These are phyloP conservation scores for Clivina fossor DNA, from an alignment of 2,888 invertebrate genomes.

Conservation along the genomic window DNA sequence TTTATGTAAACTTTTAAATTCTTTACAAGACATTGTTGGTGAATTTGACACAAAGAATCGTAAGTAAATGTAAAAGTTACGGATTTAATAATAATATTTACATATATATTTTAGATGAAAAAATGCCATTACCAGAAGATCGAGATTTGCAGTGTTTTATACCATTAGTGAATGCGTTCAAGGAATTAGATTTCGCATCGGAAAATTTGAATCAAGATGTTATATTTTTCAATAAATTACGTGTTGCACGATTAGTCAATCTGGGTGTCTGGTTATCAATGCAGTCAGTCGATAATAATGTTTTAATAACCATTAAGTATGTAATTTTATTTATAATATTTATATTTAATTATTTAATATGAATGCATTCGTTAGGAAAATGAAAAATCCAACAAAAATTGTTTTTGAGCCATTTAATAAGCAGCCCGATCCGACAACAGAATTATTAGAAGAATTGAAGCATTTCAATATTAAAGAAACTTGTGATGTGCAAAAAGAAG, in stretches of 20 bases:
- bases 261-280: slow-evolving; percentile 57
- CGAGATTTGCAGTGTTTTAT: slow-evolving; percentile 78
- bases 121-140: slow-evolving; percentile 76
- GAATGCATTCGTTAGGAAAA: slow-evolving; percentile 42
- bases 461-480: slow-evolving; percentile 54
- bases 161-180: slow-evolving; percentile 65
- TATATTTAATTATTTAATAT: slow-evolving; percentile 8
- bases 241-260: slow-evolving; percentile 56
- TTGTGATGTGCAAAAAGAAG: slow-evolving; percentile 7
- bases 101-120: slow-evolving; percentile 56
- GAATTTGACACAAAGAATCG: slow-evolving; percentile 58
- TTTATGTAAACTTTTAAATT: slow-evolving; percentile 72
- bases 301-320: slow-evolving; percentile 49
- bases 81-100: slow-evolving; percentile 25
- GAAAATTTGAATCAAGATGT: slow-evolving; percentile 51
- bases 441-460: slow-evolving; percentile 59
- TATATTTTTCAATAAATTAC: slow-evolving; percentile 53
- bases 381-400: slow-evolving; percentile 45
- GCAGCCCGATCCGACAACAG: slow-evolving; percentile 55
- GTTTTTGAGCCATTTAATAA: slow-evolving; percentile 52
- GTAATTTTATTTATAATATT: slow-evolving; percentile 2
- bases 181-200: slow-evolving; percentile 57
- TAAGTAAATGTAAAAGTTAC: slow-evolving; percentile 53
- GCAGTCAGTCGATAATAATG: slow-evolving; percentile 51
- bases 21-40: slow-evolving; percentile 57